phyloP scores from a whole-genome alignment of 2,113 vertebrate species.

The Perca fluviatilis region DNA sequence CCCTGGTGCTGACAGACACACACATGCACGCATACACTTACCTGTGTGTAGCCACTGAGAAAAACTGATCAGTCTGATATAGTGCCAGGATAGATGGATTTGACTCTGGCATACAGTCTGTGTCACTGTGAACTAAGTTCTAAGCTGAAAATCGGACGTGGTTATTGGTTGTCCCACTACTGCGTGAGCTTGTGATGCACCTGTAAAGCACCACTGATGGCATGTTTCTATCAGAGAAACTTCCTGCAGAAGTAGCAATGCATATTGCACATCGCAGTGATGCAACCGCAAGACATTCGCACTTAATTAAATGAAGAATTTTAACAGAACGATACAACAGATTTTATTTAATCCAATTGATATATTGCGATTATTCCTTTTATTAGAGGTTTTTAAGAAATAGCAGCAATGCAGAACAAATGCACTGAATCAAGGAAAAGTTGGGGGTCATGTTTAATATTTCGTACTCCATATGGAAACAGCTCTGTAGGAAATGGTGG shows the following conservation, averaged over 20 bases:
- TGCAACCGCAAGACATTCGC: slow-evolving; percentile 1
- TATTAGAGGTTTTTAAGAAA: background rate
- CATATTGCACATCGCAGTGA: background rate
- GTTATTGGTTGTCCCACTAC: background rate
- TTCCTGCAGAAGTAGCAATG: slow-evolving; percentile 15
- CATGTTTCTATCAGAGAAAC: slow-evolving; percentile 19
- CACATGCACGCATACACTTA: background rate
- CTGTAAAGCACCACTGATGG: slow-evolving; percentile 5
- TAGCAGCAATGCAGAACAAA: slow-evolving; percentile 7
- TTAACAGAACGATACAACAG: background rate
- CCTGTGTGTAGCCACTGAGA: background rate
- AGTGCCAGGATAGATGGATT: background rate
- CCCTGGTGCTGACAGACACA: slow-evolving; percentile 90
- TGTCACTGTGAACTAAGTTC: background rate
- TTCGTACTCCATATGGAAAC: background rate
- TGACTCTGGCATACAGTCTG: slow-evolving; percentile 2
- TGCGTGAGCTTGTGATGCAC: background rate
- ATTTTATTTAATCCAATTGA: background rate
- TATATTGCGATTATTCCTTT: background rate
- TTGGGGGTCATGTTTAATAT: background rate
- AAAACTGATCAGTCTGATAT: background rate
- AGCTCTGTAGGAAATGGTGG: background rate
- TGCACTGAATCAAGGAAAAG: background rate
- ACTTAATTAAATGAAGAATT: background rate
- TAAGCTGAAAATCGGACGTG: background rate